A percentile compares a stretch with the other conserved stretches of the same genome.
These are phyloP conservation scores for Lepidocolaptes lacrymiger DNA, from an alignment of 2,797 vertebrate species.

Conservation along the genomic window DNA sequence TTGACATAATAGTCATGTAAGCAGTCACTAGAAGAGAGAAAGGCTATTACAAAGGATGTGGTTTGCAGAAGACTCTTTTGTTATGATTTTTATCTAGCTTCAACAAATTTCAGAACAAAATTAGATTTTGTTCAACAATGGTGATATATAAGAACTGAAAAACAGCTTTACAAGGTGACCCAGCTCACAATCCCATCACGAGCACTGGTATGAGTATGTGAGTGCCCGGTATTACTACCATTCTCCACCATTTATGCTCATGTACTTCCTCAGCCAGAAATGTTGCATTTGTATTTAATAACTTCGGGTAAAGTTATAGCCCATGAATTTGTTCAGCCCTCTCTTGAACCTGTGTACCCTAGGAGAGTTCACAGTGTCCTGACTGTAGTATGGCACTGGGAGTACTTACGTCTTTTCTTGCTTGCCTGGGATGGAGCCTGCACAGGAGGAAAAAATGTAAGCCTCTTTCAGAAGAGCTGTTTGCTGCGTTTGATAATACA, in stretches of 20 bases:
- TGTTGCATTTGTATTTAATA: background rate
- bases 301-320: background rate
- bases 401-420: background rate
- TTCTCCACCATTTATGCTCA: background rate
- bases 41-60: background rate
- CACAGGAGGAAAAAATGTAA: background rate
- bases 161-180: background rate
- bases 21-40: background rate
- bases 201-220: background rate
- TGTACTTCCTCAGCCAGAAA: background rate
- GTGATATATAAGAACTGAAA: background rate
- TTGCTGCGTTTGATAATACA: background rate
- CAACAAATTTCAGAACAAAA: background rate
- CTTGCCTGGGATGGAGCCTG: background rate
- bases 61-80: background rate
- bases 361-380: background rate
- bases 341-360: background rate
- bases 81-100: background rate
- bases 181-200: background rate
- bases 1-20: background rate
- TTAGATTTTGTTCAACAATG: background rate
- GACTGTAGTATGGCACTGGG: background rate
- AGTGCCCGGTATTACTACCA: background rate
- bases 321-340: background rate
- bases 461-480: background rate